phyloP scores from a whole-genome alignment of 1,140 invertebrate species.

The Cydia splendana region DNA sequence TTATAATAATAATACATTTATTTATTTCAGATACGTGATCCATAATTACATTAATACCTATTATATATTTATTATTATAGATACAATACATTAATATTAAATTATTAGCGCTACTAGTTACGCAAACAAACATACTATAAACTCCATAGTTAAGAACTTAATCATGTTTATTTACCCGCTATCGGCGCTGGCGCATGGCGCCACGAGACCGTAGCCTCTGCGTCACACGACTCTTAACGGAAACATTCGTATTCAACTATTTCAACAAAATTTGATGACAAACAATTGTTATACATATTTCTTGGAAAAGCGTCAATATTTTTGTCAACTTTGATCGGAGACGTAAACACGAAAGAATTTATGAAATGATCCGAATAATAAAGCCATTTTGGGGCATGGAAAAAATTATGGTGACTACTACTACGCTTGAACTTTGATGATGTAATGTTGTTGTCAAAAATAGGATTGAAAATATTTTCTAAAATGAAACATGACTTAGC shows the following conservation, averaged over 20 bases:
- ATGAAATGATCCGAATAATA: constrained; percentile 18
- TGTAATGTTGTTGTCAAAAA: not conserved
- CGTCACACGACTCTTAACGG: constrained; percentile 13
- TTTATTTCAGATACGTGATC: no score
- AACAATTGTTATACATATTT: constrained; percentile 8
- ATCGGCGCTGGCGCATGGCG: constrained; percentile 16
- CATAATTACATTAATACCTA: no score
- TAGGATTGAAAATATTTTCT: not conserved
- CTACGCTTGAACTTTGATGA: constrained; percentile 13
- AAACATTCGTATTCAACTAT: constrained; percentile 9
- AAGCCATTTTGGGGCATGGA: constrained; percentile 7
- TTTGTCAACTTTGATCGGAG: constrained; percentile 8
- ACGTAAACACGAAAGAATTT: constrained; percentile 24
- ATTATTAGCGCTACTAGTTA: not conserved
- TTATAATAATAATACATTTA: no score
- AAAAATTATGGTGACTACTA: constrained; percentile 4
- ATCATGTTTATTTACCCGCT: constrained; percentile 10
- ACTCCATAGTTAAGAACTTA: not conserved
- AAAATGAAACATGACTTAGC: not conserved
- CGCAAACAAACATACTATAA: not conserved
- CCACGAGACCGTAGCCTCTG: not conserved
- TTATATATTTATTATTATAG: no score
- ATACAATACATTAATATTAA: not conserved
- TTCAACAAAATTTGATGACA: constrained; percentile 18
- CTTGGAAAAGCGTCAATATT: constrained; percentile 18